Conservation (phyloP, 2,113 vertebrate species). For the Stegastes partitus region DNA sequence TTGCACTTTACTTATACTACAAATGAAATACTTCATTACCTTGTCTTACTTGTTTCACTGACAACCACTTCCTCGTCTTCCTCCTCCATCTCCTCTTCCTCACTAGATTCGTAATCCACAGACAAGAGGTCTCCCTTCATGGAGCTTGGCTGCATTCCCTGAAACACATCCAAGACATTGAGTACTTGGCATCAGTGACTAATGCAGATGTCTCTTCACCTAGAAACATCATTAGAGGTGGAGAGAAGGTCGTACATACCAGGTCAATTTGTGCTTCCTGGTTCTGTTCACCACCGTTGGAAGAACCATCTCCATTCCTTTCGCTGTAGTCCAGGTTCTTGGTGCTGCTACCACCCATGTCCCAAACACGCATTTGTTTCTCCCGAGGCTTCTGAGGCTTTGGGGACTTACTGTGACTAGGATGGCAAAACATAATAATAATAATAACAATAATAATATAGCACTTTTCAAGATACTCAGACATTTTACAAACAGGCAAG, state of each 20-base stretch:
- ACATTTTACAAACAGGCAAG: not conserved
- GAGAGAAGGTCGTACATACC: constrained; percentile 52
- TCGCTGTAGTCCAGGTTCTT: constrained; percentile 94
- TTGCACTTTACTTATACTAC: not conserved
- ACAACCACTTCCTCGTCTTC: constrained; percentile 79
- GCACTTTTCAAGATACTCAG: too few relatives aligned
- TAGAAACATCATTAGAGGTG: not conserved
- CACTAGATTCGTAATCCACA: constrained; percentile 92
- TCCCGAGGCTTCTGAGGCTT: constrained; percentile 91
- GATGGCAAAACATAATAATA: not conserved
- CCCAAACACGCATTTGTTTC: constrained; percentile 93
- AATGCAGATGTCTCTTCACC: not conserved
- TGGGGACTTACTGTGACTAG: constrained; percentile 86
- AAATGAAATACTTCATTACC: constrained; percentile 49
- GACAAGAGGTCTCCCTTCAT: constrained; percentile 91
- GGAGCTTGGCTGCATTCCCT: constrained; percentile 75
- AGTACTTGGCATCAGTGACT: not conserved
- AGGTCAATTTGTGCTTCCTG: constrained; percentile 77
- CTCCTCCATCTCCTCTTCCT: constrained; percentile 82
- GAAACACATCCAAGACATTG: constrained; percentile 20
- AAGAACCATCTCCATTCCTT: constrained; percentile 69
- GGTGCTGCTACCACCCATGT: constrained; percentile 85
- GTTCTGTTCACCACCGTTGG: constrained; percentile 60
- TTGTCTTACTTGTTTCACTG: constrained; percentile 81
- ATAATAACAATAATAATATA: too few relatives aligned